Evolutionary conservation across 2,888 invertebrate genomes (phyloP), one percentile per base, ranked within the genome.

Genomic region (Aricia artaxerxes): DNA sequence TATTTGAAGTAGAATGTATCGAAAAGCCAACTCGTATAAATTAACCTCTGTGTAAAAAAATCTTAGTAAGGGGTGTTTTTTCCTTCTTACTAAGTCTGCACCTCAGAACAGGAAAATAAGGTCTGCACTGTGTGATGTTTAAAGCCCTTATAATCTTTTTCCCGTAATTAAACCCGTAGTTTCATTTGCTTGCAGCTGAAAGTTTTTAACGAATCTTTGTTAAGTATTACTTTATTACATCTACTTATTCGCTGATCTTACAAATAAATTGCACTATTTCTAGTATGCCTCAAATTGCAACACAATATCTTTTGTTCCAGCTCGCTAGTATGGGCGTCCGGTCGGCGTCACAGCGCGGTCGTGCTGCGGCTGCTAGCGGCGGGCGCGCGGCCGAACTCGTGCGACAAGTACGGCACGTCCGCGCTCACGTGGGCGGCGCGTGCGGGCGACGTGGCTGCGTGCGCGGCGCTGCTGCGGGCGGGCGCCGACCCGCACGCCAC

Each of bases 361-460:
- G 98, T 98, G 9, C 96, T 96, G 87, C 96, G 97, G 82, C 95
- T 99, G 80, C 95, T 99, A 79, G 95, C 96, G 79, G 96, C 97
- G 83, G 98, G 98, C 79, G 99, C 99, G 80, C 98, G 99, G 88
- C 97, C 98, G 7, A 99, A 99, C 93, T 97, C 98, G 35, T 98
- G 98, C 79, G 99, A 99, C 91, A 99, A 98, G 95, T 99, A 99
- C 92, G 99, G 98, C 49, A 99, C 99, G 11, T 98, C 99, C 0
- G 98, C 99, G 6, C 93, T 99, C 64, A 97, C 99, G 69, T 99
- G 99, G 99, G 99, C 99, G 4, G 97, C 98, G 83, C 96, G 99
- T 6, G 97, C 98, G 85, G 99, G 99, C 35, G 97, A 97, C 89
- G 95, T 96, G 6, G 97, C 97, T 81, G 97, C 99, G 53, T 98